phyloP scores from a whole-genome alignment of 1,140 invertebrate species.

The Drosophila obscura region DNA sequence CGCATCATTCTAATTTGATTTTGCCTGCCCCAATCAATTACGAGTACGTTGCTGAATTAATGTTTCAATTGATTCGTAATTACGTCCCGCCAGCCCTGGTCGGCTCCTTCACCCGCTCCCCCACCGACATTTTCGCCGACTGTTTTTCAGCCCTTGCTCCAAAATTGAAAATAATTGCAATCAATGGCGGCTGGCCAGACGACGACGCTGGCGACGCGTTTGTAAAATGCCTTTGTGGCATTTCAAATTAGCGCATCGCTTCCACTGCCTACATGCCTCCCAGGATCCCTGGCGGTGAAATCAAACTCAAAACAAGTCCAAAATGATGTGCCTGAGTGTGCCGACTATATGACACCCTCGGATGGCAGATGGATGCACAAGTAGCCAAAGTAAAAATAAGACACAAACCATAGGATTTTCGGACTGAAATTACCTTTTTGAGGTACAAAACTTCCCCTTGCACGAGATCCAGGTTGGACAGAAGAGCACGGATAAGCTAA shows the following conservation, averaged over 20 bases:
- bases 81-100: conserved; percentile 34
- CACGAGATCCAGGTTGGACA: too few relatives aligned
- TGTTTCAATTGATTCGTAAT: conserved; percentile 50
- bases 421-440: too few relatives aligned
- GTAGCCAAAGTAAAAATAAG: too few relatives aligned
- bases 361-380: too few relatives aligned
- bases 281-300: conserved; percentile 11
- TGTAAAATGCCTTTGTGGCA: conserved; percentile 53
- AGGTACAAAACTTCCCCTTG: too few relatives aligned
- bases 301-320: conserved; percentile 23
- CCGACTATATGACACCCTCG: too few relatives aligned
- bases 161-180: conserved; percentile 58
- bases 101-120: not conserved
- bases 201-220: not conserved
- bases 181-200: conserved; percentile 44
- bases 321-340: too few relatives aligned
- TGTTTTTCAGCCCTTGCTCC: too few relatives aligned
- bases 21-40: conserved; percentile 30
- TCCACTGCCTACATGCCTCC: conserved; percentile 1
- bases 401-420: too few relatives aligned
- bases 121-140: too few relatives aligned
- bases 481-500: too few relatives aligned
- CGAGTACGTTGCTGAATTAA: conserved; percentile 25
- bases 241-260: conserved; percentile 57
- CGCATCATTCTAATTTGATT: conserved; percentile 44